Evolutionary conservation across 2,113 vertebrate genomes (phyloP).

Genomic region (Anarhynchus alexandrinus): DNA sequence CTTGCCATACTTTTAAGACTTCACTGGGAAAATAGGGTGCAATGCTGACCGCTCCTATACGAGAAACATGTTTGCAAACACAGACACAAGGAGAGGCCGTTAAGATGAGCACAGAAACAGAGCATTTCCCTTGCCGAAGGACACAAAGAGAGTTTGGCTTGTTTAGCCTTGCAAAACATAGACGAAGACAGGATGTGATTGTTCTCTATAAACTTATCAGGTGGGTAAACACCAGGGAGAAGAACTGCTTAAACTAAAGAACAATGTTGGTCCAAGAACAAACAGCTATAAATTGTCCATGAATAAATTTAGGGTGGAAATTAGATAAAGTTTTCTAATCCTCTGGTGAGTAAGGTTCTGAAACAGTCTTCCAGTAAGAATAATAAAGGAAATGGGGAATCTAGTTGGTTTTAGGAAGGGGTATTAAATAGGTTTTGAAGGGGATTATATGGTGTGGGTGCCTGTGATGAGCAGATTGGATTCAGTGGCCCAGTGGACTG

Average conservation of each 20-base stretch:
- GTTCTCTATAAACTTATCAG: slow-evolving; percentile 42
- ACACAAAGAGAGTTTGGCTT: slow-evolving; percentile 13
- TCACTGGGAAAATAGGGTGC: not conserved
- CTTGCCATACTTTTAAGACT: not conserved
- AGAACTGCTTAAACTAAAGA: slow-evolving; percentile 37
- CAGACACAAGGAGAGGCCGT: not conserved
- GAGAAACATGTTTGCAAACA: not conserved
- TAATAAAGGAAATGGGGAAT: slow-evolving; percentile 6
- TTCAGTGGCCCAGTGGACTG: slow-evolving; percentile 2
- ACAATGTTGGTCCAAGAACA: slow-evolving; percentile 21
- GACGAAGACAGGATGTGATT: not conserved
- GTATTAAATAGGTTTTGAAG: slow-evolving; percentile 13
- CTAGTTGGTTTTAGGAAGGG: not conserved
- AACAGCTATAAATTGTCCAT: slow-evolving; percentile 52
- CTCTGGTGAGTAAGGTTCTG: slow-evolving; percentile 18
- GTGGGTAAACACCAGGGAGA: slow-evolving; percentile 39
- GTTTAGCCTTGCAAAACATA: slow-evolving; percentile 44
- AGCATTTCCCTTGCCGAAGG: not conserved
- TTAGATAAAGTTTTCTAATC: slow-evolving; percentile 49
- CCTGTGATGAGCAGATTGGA: slow-evolving; percentile 7
- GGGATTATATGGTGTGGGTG: not conserved
- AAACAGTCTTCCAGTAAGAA: slow-evolving; percentile 11
- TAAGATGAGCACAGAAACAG: not conserved
- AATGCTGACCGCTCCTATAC: not conserved
- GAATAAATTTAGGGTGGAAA: slow-evolving; percentile 58